These are phyloP conservation scores for Glossosoma conforme DNA, from an alignment of 1,140 invertebrate species.

Conservation along the genomic window DNA sequence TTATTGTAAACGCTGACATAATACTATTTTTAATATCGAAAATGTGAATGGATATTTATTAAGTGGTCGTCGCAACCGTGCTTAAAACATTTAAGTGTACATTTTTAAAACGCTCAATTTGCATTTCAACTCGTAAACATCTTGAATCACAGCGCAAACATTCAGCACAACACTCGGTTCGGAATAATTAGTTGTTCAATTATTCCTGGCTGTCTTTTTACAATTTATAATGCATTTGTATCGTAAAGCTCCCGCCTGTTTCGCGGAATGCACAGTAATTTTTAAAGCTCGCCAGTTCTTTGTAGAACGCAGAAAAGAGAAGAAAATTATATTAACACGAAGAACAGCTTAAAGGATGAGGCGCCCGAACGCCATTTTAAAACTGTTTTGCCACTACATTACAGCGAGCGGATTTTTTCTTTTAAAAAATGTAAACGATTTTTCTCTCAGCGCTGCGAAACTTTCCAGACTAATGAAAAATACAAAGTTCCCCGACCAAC, in stretches of 20 bases:
- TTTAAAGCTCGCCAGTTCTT: background rate
- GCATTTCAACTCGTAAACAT: no score
- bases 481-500: slow-evolving; percentile 6
- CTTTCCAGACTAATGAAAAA: slow-evolving; percentile 28
- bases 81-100: no score
- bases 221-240: no score
- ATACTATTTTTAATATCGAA: no score
- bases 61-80: no score
- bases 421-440: slow-evolving; percentile 7
- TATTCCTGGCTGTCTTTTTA: no score
- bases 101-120: no score
- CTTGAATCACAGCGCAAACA: no score
- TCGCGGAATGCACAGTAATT: background rate
- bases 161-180: no score
- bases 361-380: background rate
- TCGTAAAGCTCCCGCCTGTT: background rate
- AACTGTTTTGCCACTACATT: slow-evolving; percentile 5
- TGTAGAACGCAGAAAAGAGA: slow-evolving; percentile 1
- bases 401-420: background rate
- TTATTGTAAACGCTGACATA: no score
- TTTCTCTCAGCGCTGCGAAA: slow-evolving; percentile 7
- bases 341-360: background rate
- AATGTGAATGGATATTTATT: no score
- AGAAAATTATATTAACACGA: background rate
- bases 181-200: no score